A percentile compares a stretch with the other conserved stretches of the same genome.
phyloP scores from a whole-genome alignment of 1,140 invertebrate species.

The Lasioglossum albipes region DNA sequence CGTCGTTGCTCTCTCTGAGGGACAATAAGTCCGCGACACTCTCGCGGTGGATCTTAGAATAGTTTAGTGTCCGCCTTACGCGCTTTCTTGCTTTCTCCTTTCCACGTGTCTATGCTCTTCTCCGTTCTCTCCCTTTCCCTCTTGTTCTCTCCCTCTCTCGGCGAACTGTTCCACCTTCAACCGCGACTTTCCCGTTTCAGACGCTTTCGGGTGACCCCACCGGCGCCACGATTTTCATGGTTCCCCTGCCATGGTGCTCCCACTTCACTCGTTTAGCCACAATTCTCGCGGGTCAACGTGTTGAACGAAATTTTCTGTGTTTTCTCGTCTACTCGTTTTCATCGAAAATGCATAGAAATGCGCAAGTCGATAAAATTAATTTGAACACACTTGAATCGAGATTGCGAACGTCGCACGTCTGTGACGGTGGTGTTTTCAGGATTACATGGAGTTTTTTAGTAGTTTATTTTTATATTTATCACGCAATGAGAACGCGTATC shows the following conservation, averaged over 20 bases:
- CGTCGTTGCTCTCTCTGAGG: slow-evolving; percentile 53
- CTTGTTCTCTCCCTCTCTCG: too few species aligned
- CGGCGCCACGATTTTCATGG: slow-evolving; percentile 53
- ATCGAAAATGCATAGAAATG: too few species aligned
- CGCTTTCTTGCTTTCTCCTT: slow-evolving; percentile 25
- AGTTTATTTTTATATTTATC: too few species aligned
- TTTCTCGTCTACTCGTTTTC: too few species aligned
- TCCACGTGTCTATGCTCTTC: slow-evolving; percentile 2
- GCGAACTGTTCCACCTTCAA: slow-evolving; percentile 10
- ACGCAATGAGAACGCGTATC: too few species aligned
- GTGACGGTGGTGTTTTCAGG: too few species aligned
- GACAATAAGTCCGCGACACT: slow-evolving; percentile 76
- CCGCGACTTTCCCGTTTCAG: slow-evolving; percentile 29
- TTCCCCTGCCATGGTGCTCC: slow-evolving; percentile 20
- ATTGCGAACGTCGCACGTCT: too few species aligned
- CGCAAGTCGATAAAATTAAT: too few species aligned
- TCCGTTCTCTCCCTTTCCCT: neutral
- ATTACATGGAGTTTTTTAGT: too few species aligned
- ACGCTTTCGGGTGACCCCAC: slow-evolving; percentile 40
- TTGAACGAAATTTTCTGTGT: too few species aligned
- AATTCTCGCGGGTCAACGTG: too few species aligned
- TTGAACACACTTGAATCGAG: too few species aligned
- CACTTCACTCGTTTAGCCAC: neutral
- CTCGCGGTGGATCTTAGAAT: slow-evolving; percentile 67
- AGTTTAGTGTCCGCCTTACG: slow-evolving; percentile 58